Percentiles rank a stretch among this genome's conserved stretches.
These are phyloP conservation scores for Strix uralensis DNA, from an alignment of 2,113 vertebrate species.

Conservation along the genomic window DNA sequence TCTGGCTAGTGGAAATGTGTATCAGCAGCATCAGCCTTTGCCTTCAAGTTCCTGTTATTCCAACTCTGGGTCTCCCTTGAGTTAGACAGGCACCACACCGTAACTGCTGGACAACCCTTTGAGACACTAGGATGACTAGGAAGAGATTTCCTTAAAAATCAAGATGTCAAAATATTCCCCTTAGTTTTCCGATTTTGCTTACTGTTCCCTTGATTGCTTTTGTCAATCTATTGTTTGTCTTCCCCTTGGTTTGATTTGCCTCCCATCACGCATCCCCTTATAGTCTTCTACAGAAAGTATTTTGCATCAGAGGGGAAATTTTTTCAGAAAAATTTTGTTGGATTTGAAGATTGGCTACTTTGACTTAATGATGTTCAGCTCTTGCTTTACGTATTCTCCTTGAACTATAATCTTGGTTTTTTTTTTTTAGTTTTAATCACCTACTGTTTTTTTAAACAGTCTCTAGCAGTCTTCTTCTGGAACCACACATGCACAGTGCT, in stretches of 20 bases:
- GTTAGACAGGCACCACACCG: neutral
- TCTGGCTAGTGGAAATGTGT: accelerated
- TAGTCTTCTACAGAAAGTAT: neutral
- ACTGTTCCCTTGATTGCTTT: neutral
- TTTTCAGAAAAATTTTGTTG: neutral
- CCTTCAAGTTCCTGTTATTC: neutral
- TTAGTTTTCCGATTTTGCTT: neutral
- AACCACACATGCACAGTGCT: neutral
- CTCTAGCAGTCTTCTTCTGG: neutral
- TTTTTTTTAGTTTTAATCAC: neutral
- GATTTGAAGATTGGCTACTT: neutral
- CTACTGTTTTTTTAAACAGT: neutral
- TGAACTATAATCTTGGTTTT: neutral
- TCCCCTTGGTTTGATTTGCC: neutral
- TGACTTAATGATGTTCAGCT: neutral
- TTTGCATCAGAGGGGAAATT: neutral
- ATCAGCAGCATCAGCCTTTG: neutral
- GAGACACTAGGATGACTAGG: neutral
- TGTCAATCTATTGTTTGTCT: neutral
- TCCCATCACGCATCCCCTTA: neutral
- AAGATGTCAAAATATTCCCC: neutral
- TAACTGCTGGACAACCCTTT: neutral
- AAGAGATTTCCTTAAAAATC: neutral
- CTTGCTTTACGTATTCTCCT: neutral
- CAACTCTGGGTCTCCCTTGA: neutral